phyloP scores from a whole-genome alignment of 2,797 vertebrate genomes.

The Hapalemur alaotrensis region DNA sequence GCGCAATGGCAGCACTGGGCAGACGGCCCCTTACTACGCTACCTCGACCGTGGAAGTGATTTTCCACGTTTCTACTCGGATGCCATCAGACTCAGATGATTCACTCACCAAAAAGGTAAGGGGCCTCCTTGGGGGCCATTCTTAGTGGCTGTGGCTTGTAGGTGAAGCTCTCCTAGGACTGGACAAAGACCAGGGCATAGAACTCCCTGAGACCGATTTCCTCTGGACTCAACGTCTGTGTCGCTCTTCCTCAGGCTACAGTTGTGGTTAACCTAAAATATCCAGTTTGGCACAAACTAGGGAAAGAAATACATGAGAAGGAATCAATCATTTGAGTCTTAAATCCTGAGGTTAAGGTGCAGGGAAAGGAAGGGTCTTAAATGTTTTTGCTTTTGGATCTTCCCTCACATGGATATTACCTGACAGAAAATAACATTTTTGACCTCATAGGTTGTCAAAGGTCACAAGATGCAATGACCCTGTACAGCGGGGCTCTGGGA shows the following conservation, averaged over 20 bases:
- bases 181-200: not conserved
- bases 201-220: not conserved
- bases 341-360: not conserved
- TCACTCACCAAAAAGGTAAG: conserved; percentile 97
- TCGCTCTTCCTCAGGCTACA: not conserved
- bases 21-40: conserved; percentile 96
- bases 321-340: not conserved
- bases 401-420: not conserved
- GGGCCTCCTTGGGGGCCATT: not conserved
- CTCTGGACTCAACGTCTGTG: not conserved
- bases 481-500: not conserved
- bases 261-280: not conserved
- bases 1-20: conserved; percentile 97
- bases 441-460: not conserved
- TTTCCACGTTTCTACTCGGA: conserved; percentile 98
- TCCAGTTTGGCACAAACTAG: not conserved
- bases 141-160: not conserved
- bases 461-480: not conserved
- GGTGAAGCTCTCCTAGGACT: not conserved
- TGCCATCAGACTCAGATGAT: conserved; percentile 96
- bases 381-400: not conserved
- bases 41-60: conserved; percentile 98
- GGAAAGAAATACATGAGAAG: not conserved
- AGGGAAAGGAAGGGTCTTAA: not conserved
- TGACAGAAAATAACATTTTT: not conserved